Base-by-base conservation (phyloP, 1,140 invertebrate species). In the Himalopsyche phryganea region DNA sequence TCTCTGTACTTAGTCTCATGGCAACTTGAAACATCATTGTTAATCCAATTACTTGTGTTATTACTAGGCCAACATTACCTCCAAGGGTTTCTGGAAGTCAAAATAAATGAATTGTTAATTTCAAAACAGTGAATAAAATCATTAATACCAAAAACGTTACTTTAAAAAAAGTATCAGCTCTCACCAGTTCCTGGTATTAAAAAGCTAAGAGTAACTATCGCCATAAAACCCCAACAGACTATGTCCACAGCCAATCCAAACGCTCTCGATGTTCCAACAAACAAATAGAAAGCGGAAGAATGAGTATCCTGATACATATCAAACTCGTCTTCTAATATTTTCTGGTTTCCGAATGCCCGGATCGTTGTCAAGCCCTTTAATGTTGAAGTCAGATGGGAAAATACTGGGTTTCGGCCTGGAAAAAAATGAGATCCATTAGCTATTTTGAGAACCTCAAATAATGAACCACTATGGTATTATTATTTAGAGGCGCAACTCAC, bases 181-280 rank as follows among this genome's bases (percentile, higher is more conserved):
- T 47, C 36, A 56, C 53, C 19, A 18, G 7, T 50, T 2, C 33
- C 14, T 10, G 23, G 10, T 9, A 50, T 33, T 11, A 88, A 65
- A 64, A 88, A 87, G 19, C 77, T 74, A 42, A 80, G 79, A 38
- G 78, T 83, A 18, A 83, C 81, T 36, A 79, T 55, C 0, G 75
- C 75, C 20, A 90, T 81, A 66, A 85, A 89, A 13, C 83, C 15
- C 0, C 80, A 70, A 65, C 85, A 88, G 1, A 90, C 63, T 56
- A 82, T 69, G 67, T 92, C 89, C 3, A 91, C 66, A 68, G 85
- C 83, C 14, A 89, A 78, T 1, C 85, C 87, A 63, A 92, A 85
- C 65, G 87, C 87, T 52, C 87, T 77, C 19, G 80, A 81, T 1
- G 82, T 80, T 0, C 82, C 76, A 3, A 90, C 70, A 64, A 86